Base-by-base conservation (phyloP, 1,140 invertebrate genomes). In the Listronotus oregonensis region DNA sequence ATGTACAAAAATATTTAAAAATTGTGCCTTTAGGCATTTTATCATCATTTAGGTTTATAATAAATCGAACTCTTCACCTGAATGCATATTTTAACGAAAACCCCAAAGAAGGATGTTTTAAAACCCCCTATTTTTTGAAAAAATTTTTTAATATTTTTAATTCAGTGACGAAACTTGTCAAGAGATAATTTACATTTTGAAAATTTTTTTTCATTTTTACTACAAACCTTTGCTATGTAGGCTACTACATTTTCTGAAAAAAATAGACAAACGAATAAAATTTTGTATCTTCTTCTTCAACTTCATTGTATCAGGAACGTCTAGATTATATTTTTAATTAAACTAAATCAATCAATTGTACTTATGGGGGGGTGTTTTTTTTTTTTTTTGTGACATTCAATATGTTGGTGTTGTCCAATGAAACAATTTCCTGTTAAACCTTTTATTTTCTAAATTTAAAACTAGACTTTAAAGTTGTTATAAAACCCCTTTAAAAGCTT, bases 401-500 rank as follows among this genome's bases (percentile, higher is more conserved):
- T 10, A 40, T 40, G 39, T 7, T 40, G 2, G 39, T 40, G 39
- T 40, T 14, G 1, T 40, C 39, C 7, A 40, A 12, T 42, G 10
- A 3, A 12, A 46, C 43, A 46, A 46, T 46, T 46, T 7, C 43
- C 43, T 1, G 43, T 3, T 4, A 8, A 7, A 4, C 43, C 11
- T 46, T 46, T 46, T 17, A 46, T n/a, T 14, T 1, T 46, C 15
- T 17, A 46, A 15, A 46, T 46, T 46, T 9, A 46, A 17, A 4
- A 7, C 11, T 8, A 46, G 3, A 6, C 11, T 46, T 8, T 46
- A 46, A 7, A 46, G 3, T 8, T 46, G 14, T 17, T 46, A 17
- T 15, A 46, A 46, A 46, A 46, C 43, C n/a, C n/a, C n/a, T n/a
- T 46, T 4, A 15, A 46, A 46, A 3, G 43, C 43, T 8, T 46